Percentiles rank a stretch among this genome's conserved stretches.
These are phyloP conservation scores for Aquatica leii DNA, from an alignment of 2,888 invertebrate genomes.

Conservation along the genomic window DNA sequence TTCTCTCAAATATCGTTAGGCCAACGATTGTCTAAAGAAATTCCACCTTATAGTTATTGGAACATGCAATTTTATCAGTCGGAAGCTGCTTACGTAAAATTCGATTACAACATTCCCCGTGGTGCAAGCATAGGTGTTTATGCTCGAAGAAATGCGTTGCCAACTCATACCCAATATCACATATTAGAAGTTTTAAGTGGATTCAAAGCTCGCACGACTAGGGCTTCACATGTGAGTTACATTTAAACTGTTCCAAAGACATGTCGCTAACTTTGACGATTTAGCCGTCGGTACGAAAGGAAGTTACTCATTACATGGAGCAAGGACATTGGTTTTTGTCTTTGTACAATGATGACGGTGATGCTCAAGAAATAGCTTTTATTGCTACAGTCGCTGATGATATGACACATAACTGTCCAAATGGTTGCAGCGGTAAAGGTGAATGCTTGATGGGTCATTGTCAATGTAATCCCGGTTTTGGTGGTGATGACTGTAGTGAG, in stretches of 20 bases:
- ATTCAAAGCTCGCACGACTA: constrained; percentile 83
- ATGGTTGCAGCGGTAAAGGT: constrained; percentile 96
- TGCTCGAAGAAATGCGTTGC: constrained; percentile 90
- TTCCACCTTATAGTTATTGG: constrained; percentile 95
- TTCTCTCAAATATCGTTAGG: constrained; percentile 90
- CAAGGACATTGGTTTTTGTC: constrained; percentile 97
- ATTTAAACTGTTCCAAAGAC: background rate
- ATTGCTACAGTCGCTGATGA: constrained; percentile 86
- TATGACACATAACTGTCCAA: constrained; percentile 95
- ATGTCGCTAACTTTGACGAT: constrained; percentile 1
- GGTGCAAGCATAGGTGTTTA: constrained; percentile 95
- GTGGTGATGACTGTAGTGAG: constrained; percentile 95
- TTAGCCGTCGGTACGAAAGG: constrained; percentile 87
- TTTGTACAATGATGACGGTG: constrained; percentile 94
- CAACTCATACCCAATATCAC: constrained; percentile 96
- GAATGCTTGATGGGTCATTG: constrained; percentile 95
- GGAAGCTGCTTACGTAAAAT: constrained; percentile 91
- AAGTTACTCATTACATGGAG: constrained; percentile 94
- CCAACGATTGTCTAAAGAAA: constrained; percentile 86
- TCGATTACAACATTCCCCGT: constrained; percentile 91
- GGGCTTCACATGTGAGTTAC: constrained; percentile 85
- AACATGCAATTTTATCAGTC: constrained; percentile 97
- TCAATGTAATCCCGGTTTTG: constrained; percentile 95
- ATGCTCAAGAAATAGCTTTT: constrained; percentile 86
- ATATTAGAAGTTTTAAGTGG: constrained; percentile 93